Evolutionary conservation across 2,888 invertebrate species (phyloP).

Genomic region (Synergus umbraculus): DNA sequence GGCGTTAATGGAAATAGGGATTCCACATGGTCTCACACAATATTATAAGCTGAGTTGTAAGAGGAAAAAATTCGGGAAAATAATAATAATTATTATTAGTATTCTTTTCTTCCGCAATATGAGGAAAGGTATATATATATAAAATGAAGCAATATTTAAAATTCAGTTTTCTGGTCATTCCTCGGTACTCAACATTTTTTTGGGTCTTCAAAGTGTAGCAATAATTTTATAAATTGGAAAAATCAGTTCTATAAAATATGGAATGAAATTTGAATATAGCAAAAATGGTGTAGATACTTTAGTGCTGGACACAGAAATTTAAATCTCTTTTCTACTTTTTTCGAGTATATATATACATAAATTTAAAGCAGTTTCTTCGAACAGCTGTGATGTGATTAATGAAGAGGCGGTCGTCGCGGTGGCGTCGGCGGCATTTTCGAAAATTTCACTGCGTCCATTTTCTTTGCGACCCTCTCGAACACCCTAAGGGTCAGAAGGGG

Average conservation of each 20-base stretch:
- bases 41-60: background rate
- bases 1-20: constrained; percentile 9
- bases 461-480: constrained; percentile 46
- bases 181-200: too few relatives aligned
- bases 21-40: constrained; percentile 25
- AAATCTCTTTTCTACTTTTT: background rate
- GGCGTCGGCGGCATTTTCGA: constrained; percentile 46
- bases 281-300: too few relatives aligned
- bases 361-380: constrained; percentile 31
- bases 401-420: constrained; percentile 55
- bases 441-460: constrained; percentile 53
- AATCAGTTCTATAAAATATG: too few relatives aligned
- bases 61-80: constrained; percentile 12
- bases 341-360: background rate
- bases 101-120: constrained; percentile 23
- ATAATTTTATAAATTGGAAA: too few relatives aligned
- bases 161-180: too few relatives aligned
- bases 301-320: too few relatives aligned
- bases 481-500: constrained; percentile 48
- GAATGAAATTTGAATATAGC: too few relatives aligned
- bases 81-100: constrained; percentile 23
- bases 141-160: too few relatives aligned
- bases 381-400: constrained; percentile 58
- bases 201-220: too few relatives aligned
- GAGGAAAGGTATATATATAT: too few relatives aligned